phyloP scores from a whole-genome alignment of 2,797 vertebrate genomes.

The Holocentrus rufus region DNA sequence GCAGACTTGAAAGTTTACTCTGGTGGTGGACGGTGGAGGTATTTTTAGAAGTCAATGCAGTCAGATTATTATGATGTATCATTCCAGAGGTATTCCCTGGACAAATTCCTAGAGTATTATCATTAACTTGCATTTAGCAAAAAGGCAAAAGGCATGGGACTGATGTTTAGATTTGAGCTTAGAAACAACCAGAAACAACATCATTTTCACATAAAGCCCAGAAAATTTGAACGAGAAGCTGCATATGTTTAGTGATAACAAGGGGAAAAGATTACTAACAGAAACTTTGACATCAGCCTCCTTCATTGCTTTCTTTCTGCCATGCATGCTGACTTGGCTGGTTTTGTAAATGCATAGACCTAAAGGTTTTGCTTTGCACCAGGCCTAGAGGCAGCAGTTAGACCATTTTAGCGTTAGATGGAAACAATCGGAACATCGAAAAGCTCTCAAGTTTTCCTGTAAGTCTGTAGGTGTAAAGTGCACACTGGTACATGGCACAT shows the following conservation, averaged over 20 bases:
- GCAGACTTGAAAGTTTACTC: constrained; percentile 79
- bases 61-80: constrained; percentile 71
- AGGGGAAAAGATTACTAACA: background rate
- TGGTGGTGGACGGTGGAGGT: constrained; percentile 62
- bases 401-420: background rate
- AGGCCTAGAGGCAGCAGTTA: background rate
- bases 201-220: background rate
- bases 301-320: background rate
- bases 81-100: constrained; percentile 58
- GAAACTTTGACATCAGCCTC: background rate
- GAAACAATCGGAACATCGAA: constrained; percentile 3
- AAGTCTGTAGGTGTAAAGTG: background rate
- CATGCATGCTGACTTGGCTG: background rate
- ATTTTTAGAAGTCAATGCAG: constrained; percentile 74
- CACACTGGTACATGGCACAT: background rate
- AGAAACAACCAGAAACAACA: background rate
- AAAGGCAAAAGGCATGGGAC: background rate
- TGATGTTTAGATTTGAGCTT: background rate
- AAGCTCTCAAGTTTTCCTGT: background rate
- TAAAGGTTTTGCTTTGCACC: background rate
- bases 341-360: constrained; percentile 1
- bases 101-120: constrained; percentile 46
- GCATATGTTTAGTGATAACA: background rate
- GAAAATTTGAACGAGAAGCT: background rate
- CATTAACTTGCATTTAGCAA: constrained; percentile 17